Evolutionary conservation across 2,797 vertebrate species (phyloP).

Genomic region (Coreius guichenoti): DNA sequence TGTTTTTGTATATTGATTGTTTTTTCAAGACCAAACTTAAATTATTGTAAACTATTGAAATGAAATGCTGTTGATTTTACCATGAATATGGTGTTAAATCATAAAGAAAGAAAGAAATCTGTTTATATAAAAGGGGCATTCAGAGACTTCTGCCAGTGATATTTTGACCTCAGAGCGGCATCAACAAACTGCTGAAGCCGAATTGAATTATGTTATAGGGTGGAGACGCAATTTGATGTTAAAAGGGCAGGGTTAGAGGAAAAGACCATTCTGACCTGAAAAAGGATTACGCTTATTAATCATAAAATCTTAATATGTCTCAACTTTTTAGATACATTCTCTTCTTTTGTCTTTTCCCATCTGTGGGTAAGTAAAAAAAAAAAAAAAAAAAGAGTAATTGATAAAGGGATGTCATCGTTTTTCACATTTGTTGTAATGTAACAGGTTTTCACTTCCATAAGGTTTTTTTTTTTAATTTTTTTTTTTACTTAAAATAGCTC

Average conservation of each 20-base stretch:
- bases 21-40: too few species aligned
- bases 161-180: neutral
- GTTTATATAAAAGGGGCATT: neutral
- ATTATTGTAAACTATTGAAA: too few species aligned
- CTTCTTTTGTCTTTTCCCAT: slow-evolving; percentile 36
- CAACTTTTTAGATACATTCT: neutral
- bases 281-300: neutral
- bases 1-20: too few species aligned
- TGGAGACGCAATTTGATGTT: slow-evolving; percentile 15
- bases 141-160: neutral
- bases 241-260: neutral
- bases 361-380: slow-evolving; percentile 35
- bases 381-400: neutral
- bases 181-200: neutral
- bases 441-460: neutral
- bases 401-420: neutral
- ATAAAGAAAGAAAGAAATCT: too few species aligned
- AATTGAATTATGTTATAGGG: slow-evolving; percentile 35
- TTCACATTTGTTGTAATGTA: neutral
- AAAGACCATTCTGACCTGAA: neutral
- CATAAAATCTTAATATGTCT: slow-evolving; percentile 8
- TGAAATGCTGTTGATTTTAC: too few species aligned
- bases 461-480: neutral
- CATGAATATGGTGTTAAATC: too few species aligned
- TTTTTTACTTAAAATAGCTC: neutral